Evolutionary conservation across 2,113 vertebrate species (phyloP).

Genomic region (Nothocercus nigrocapillus): DNA sequence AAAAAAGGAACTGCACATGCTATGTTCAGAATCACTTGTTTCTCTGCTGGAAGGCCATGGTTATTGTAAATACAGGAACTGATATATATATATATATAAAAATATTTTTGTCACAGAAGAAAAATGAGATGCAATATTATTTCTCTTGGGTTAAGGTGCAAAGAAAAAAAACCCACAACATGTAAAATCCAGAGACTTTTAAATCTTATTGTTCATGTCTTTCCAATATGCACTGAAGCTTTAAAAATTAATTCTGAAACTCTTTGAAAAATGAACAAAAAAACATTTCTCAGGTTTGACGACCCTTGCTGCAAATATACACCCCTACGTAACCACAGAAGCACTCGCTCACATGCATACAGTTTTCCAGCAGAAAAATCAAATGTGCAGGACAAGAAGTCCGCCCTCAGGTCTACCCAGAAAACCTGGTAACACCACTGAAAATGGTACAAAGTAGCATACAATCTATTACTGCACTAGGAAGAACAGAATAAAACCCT

Average conservation of each 20-base stretch:
- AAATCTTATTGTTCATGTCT: background rate
- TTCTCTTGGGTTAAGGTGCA: background rate
- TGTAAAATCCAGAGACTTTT: background rate
- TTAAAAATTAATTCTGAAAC: slow-evolving; percentile 20
- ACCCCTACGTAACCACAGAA: background rate
- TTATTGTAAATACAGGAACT: background rate
- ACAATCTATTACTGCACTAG: background rate
- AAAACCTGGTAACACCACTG: background rate
- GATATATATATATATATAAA: background rate
- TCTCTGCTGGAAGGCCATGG: background rate
- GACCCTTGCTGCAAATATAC: fast-evolving
- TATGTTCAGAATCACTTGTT: background rate
- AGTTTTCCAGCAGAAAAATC: background rate
- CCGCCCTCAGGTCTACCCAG: background rate
- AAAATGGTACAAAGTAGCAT: background rate
- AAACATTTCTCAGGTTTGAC: background rate
- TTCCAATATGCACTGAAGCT: background rate
- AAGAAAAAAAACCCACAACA: background rate
- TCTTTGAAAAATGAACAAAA: background rate
- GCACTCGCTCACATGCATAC: background rate
- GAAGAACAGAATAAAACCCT: background rate
- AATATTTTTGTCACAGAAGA: background rate
- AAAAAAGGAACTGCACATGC: background rate
- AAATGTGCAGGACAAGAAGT: background rate
- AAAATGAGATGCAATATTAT: background rate